Conservation (phyloP, 2,113 vertebrate species). For the Puffinus mauretanicus region DNA sequence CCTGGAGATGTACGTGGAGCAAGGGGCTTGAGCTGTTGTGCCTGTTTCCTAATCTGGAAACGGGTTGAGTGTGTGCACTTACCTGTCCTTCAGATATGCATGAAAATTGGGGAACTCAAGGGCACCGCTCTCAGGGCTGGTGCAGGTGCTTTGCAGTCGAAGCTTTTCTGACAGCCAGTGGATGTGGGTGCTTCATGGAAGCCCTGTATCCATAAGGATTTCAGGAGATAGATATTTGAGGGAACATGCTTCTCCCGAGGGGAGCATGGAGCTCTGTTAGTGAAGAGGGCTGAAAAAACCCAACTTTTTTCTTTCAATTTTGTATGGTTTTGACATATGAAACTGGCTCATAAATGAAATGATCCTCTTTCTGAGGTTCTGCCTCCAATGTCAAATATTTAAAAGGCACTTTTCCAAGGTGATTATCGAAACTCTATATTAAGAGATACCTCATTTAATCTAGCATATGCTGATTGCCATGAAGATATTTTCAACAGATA, state of each 20-base stretch:
- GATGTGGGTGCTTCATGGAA: background rate
- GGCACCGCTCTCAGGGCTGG: background rate
- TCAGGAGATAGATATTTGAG: background rate
- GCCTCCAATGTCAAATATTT: background rate
- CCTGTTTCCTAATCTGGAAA: background rate
- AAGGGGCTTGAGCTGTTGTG: background rate
- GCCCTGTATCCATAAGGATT: background rate
- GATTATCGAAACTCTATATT: background rate
- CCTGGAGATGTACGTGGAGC: background rate
- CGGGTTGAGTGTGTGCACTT: background rate
- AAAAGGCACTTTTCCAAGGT: slow-evolving; percentile 12
- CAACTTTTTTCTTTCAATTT: background rate
- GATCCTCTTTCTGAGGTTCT: background rate
- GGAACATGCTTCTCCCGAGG: background rate
- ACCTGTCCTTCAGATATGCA: background rate
- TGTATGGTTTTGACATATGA: background rate
- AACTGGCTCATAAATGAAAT: background rate
- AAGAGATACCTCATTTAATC: background rate
- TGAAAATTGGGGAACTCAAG: fast-evolving
- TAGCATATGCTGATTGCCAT: background rate
- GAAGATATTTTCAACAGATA: slow-evolving; percentile 20
- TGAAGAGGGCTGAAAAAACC: background rate
- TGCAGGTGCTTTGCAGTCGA: fast-evolving
- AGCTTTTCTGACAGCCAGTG: background rate
- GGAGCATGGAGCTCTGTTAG: background rate